Evolutionary conservation across 2,797 vertebrate species (phyloP).

Genomic region (Geotria australis): DNA sequence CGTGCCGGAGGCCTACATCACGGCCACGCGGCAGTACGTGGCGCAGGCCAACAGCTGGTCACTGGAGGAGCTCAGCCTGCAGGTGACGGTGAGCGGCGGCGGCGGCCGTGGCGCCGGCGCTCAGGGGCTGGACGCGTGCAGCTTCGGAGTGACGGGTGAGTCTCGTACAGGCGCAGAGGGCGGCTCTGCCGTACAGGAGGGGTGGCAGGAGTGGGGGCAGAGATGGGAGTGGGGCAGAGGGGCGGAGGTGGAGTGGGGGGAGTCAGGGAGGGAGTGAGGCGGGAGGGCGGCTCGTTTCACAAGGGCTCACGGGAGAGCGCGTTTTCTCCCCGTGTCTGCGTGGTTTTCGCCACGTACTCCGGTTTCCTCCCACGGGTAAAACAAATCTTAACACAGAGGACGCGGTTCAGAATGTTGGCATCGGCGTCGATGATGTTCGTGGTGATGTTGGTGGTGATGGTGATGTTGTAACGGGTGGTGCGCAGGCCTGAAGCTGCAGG

Average conservation of each 20-base stretch:
- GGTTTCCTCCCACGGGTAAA: too few species aligned
- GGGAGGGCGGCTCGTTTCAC: too few species aligned
- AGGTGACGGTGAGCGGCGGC: conserved; percentile 58
- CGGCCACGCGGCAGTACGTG: conserved; percentile 77
- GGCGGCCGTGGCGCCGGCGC: conserved; percentile 18
- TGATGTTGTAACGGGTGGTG: neutral
- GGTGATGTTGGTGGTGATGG: too few species aligned
- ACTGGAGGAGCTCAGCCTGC: conserved; percentile 73
- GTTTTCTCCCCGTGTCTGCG: too few species aligned
- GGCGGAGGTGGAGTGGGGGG: too few species aligned
- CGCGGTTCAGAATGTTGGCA: too few species aligned
- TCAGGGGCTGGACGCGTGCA: conserved; percentile 60
- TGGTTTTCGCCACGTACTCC: too few species aligned
- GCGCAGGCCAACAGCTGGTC: conserved; percentile 98
- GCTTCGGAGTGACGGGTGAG: conserved; percentile 83
- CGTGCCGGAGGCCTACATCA: conserved; percentile 89
- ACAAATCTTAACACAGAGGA: too few species aligned
- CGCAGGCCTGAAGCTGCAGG: conserved; percentile 62
- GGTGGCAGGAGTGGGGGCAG: neutral
- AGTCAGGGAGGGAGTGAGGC: too few species aligned
- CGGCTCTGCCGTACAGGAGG: neutral
- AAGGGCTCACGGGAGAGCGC: too few species aligned
- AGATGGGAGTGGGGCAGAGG: too few species aligned
- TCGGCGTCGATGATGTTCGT: too few species aligned
- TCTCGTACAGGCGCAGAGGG: neutral